These are phyloP conservation scores for Lota lota DNA, from an alignment of 2,113 vertebrate species.

Conservation along the genomic window DNA sequence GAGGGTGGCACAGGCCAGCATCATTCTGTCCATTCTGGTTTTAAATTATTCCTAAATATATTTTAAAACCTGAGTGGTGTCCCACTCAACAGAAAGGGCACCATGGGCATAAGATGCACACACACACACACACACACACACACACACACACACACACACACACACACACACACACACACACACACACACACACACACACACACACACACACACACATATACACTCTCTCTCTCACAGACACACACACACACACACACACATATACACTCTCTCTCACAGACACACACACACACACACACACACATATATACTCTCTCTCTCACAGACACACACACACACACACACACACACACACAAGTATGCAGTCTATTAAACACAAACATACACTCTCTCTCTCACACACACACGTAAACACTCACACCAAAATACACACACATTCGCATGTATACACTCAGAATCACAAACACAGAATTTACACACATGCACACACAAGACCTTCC, in stretches of 20 bases:
- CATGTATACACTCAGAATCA: too few relatives aligned
- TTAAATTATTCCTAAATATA: neutral
- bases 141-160: neutral
- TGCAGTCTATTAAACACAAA: neutral
- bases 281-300: too few relatives aligned
- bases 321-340: constrained; percentile 17
- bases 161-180: neutral
- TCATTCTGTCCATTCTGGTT: neutral
- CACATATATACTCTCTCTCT: constrained; percentile 5
- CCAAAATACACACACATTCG: constrained; percentile 3
- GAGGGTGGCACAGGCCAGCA: neutral
- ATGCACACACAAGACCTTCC: too few relatives aligned
- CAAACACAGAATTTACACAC: too few relatives aligned
- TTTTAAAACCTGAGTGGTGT: neutral
- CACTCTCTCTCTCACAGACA: neutral
- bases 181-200: neutral
- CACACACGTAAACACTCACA: neutral
- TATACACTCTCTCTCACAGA: neutral
- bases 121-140: neutral
- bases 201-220: neutral
- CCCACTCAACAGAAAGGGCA: neutral
- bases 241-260: neutral
- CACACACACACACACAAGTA: neutral
- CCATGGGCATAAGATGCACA: neutral
- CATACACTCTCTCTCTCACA: neutral